phyloP scores from a whole-genome alignment of 1,140 invertebrate genomes.

The Drosophila suzukii region DNA sequence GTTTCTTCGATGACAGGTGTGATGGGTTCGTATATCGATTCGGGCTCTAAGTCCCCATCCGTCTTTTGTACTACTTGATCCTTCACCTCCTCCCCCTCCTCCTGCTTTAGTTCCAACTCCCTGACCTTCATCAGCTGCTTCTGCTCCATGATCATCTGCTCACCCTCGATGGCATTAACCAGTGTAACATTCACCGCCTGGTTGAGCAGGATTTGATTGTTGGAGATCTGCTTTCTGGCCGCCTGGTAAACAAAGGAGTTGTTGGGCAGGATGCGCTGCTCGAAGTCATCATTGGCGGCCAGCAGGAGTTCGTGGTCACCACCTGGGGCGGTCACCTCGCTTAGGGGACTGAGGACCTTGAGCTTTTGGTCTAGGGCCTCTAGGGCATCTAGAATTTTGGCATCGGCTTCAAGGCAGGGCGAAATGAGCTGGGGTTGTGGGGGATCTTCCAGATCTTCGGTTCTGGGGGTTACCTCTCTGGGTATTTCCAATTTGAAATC shows the following conservation, averaged over 20 bases:
- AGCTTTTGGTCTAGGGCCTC: slow-evolving; percentile 69
- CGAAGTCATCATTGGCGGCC: slow-evolving; percentile 65
- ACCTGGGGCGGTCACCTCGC: not conserved
- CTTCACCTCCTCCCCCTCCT: not conserved
- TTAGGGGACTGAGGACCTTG: slow-evolving; percentile 46
- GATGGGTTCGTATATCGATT: slow-evolving; percentile 77
- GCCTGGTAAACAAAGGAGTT: slow-evolving; percentile 73
- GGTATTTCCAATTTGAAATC: not conserved
- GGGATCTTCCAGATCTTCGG: not conserved
- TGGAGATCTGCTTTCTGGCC: slow-evolving; percentile 68
- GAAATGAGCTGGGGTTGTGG: not conserved
- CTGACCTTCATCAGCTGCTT: slow-evolving; percentile 49
- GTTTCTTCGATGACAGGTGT: slow-evolving; percentile 37
- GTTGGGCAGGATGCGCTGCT: slow-evolving; percentile 73
- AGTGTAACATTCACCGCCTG: slow-evolving; percentile 75
- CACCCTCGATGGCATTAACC: slow-evolving; percentile 73
- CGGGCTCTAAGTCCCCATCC: slow-evolving; percentile 3
- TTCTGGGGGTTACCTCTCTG: not conserved
- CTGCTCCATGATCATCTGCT: slow-evolving; percentile 77
- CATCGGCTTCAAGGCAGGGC: slow-evolving; percentile 65
- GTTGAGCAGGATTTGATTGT: slow-evolving; percentile 68
- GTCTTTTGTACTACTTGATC: not conserved
- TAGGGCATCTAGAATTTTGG: slow-evolving; percentile 68
- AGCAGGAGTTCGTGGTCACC: slow-evolving; percentile 45
- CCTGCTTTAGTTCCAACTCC: not conserved